phyloP scores from a whole-genome alignment of 2,888 invertebrate species.

The Leptopilina syphax region DNA sequence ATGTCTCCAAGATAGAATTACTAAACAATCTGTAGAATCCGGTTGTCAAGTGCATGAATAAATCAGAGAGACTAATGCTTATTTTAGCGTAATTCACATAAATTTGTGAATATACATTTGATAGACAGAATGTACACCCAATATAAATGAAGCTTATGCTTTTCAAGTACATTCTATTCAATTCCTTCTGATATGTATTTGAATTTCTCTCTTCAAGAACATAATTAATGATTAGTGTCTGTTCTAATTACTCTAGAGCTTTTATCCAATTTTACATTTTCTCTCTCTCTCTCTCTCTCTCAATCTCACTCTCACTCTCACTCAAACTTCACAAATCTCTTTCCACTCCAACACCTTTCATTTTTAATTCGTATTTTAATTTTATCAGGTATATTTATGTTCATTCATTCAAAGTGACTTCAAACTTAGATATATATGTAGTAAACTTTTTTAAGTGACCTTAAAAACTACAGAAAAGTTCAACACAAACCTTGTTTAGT shows the following conservation, averaged over 20 bases:
- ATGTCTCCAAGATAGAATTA: conserved; percentile 1
- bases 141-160: conserved; percentile 17
- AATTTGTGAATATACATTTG: conserved; percentile 11
- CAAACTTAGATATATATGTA: too few species aligned
- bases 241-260: neutral
- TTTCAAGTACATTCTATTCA: neutral
- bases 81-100: neutral
- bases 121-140: neutral
- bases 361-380: too few species aligned
- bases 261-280: neutral
- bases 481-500: too few species aligned
- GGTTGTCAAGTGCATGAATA: neutral
- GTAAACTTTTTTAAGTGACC: too few species aligned
- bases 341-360: too few species aligned
- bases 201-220: conserved; percentile 3
- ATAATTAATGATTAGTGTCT: conserved; percentile 15
- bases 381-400: too few species aligned
- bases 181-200: neutral
- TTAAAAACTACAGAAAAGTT: too few species aligned
- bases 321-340: too few species aligned
- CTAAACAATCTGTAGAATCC: neutral
- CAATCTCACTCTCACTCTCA: too few species aligned
- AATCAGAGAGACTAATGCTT: conserved; percentile 7
- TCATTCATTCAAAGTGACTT: too few species aligned
- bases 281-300: neutral